Conservation (phyloP, 2,113 vertebrate species). For the Circaetus gallicus region DNA sequence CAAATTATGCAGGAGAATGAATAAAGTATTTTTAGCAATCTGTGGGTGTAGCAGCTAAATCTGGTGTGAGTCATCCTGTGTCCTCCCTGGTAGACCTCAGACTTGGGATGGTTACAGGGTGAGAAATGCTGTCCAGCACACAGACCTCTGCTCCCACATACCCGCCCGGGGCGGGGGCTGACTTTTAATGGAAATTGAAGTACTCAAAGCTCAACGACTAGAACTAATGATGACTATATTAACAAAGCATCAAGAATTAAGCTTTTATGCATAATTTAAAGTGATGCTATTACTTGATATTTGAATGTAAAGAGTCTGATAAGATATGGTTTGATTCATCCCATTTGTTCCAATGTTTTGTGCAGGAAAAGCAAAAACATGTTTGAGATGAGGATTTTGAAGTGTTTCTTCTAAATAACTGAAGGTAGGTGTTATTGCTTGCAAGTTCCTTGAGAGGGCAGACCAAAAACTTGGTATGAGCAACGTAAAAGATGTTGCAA, state of each 20-base stretch:
- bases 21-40: neutral
- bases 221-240: neutral
- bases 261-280: neutral
- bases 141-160: neutral
- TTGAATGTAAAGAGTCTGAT: fast-evolving
- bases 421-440: neutral
- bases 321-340: neutral
- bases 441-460: neutral
- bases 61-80: neutral
- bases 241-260: neutral
- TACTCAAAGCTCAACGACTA: neutral
- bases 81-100: neutral
- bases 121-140: neutral
- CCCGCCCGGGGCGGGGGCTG: neutral
- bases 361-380: neutral
- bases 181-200: neutral
- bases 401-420: neutral
- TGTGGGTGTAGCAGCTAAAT: neutral
- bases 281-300: neutral
- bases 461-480: neutral
- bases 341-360: neutral
- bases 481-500: neutral
- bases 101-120: neutral
- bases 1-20: neutral
- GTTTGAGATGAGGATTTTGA: neutral